These are phyloP conservation scores for Trididemnum clinides DNA, from an alignment of 23 tunicate species.

Conservation along the genomic window DNA sequence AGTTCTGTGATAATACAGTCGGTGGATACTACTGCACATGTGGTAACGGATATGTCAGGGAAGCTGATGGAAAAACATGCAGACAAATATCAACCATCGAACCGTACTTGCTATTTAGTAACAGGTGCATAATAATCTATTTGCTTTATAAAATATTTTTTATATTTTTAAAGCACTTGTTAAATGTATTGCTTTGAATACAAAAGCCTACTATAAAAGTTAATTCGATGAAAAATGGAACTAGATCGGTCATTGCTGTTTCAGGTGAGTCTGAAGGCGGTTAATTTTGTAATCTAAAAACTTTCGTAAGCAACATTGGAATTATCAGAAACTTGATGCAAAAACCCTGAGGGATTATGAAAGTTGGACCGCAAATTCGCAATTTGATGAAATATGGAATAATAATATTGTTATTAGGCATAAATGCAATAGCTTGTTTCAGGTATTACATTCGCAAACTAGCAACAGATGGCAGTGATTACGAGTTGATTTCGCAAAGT, in stretches of 20 bases:
- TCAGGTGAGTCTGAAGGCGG: no score
- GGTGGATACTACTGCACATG: constrained; percentile 78
- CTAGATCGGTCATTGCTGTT: no score
- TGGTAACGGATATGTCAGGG: constrained; percentile 76
- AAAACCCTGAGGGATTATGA: background rate
- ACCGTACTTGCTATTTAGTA: constrained; percentile 79
- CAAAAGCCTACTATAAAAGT: background rate
- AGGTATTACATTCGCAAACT: constrained; percentile 86
- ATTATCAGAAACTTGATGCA: background rate
- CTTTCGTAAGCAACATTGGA: no score
- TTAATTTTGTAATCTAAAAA: no score
- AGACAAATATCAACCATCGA: constrained; percentile 66
- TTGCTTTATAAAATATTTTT: background rate
- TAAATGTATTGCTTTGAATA: background rate
- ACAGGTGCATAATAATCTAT: constrained; percentile 38
- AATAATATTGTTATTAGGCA: no score
- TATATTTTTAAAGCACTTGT: background rate
- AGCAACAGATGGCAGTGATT: constrained; percentile 66
- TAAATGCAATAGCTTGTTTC: background rate
- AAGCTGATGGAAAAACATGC: constrained; percentile 80
- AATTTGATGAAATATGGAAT: no score
- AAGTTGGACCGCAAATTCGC: no score
- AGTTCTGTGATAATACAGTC: constrained; percentile 68
- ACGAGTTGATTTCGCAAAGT: constrained; percentile 56
- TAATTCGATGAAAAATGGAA: no score